Base-by-base conservation (phyloP, 2,888 invertebrate species). In the Spatulosminthurus flaviceps region DNA sequence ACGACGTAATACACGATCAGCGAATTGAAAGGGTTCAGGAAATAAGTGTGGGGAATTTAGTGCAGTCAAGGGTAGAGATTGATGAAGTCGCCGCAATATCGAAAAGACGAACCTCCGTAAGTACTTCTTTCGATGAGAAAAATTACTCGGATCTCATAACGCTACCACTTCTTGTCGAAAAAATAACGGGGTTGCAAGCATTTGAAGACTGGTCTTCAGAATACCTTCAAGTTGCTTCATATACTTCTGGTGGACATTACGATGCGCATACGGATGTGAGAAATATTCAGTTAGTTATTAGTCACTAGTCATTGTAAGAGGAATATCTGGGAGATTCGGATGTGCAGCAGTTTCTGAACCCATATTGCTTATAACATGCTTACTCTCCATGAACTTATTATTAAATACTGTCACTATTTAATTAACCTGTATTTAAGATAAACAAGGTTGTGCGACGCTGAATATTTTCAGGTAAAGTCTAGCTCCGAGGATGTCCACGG, bases 1-100 rank as follows among this genome's bases (percentile, higher is more conserved):
- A 81, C 60, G 81, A 83, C 9, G 43, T 83, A 29, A 1, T 77
- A 2, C 16, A 7, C 11, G 67, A 77, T 11, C 7, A 41, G 21
- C 34, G 19, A 41, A 77, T 77, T 42, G 13, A 19, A 22, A 19
- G 24, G 22, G 16, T 76, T 13, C 26, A 66, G 26, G 41, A 41
- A 0, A 0, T 9, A 16, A 21, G 67, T 24, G 19, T 24, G 19
- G n/a, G n/a, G 13, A 43, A 19, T 34, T n/a, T 77, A 42, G 7
- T 43, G 7, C 34, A n/a, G 26, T 67, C 77, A 5, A 19, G 22
- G 66, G 16, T 13, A 16, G 13, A 16, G 16, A 4, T 4, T 7
- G 22, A 66, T 21, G 2, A 9, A 21, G 26, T 9, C 22, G 7
- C 16, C 4, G 4, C 16, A 21, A 13, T 21, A 60, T 21, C 60